phyloP scores from a whole-genome alignment of 2,113 vertebrate species.

The Phaethon lepturus region DNA sequence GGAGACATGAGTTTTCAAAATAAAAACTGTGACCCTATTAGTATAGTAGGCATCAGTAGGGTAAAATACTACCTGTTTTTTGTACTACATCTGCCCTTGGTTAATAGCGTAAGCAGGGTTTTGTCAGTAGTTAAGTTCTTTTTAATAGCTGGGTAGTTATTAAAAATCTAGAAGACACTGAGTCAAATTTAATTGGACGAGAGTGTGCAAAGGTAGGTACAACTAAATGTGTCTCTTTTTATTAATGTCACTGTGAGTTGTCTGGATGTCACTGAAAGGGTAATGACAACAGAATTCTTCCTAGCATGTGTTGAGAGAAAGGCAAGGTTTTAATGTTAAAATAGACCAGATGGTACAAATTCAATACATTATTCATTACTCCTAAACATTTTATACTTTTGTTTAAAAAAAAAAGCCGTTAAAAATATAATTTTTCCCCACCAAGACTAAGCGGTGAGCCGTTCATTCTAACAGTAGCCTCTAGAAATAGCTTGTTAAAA shows the following conservation, averaged over 20 bases:
- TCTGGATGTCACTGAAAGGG: conserved; percentile 32
- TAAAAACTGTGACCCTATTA: not conserved
- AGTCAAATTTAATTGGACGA: conserved; percentile 55
- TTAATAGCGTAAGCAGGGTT: not conserved
- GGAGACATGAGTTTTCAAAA: not conserved
- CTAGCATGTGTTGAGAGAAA: not conserved
- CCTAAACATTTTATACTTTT: not conserved
- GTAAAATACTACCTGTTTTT: not conserved
- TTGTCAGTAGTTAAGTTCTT: not conserved
- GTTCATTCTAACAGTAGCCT: not conserved
- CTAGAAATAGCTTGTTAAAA: conserved; percentile 23
- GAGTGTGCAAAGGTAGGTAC: conserved; percentile 28
- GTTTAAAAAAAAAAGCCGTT: not conserved
- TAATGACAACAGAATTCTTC: not conserved
- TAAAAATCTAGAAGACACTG: conserved; percentile 17
- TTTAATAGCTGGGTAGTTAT: not conserved
- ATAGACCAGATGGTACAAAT: not conserved
- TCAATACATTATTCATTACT: not conserved
- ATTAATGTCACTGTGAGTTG: conserved; percentile 18
- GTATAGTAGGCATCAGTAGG: not conserved
- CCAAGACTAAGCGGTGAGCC: not conserved
- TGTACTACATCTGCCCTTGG: not conserved
- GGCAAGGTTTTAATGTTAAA: not conserved
- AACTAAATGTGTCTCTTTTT: conserved; percentile 8
- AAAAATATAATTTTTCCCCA: not conserved